These are phyloP conservation scores for Noctua fimbriata DNA, from an alignment of 2,888 invertebrate genomes.

Conservation along the genomic window DNA sequence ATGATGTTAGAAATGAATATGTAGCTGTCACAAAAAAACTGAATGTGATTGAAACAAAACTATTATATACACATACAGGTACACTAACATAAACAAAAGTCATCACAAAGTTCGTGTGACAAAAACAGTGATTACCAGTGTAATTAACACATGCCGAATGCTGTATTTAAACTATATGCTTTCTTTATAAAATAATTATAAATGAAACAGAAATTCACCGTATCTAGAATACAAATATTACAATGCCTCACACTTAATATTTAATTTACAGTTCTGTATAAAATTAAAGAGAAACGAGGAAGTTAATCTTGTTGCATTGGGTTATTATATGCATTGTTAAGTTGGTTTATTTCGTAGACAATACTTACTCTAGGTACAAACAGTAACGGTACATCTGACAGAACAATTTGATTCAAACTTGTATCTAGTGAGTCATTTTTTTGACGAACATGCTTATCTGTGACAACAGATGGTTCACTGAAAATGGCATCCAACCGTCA, in stretches of 20 bases:
- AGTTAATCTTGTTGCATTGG: conserved; percentile 15
- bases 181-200: conserved; percentile 10
- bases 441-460: background rate
- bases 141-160: background rate
- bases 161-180: background rate
- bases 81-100: too few relatives aligned
- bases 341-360: conserved; percentile 17
- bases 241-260: background rate
- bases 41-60: too few relatives aligned
- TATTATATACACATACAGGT: too few relatives aligned
- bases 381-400: conserved; percentile 11
- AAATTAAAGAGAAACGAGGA: conserved; percentile 20
- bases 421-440: conserved; percentile 23
- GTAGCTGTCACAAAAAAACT: too few relatives aligned
- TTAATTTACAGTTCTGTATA: conserved; percentile 17
- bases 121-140: too few relatives aligned
- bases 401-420: conserved; percentile 27
- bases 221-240: background rate
- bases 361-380: conserved; percentile 4
- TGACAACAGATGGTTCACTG: conserved; percentile 63
- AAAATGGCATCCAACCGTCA: conserved; percentile 55
- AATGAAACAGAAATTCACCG: conserved; percentile 1
- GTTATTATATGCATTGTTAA: background rate
- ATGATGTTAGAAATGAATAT: too few relatives aligned
- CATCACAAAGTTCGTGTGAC: too few relatives aligned